A percentile compares a stretch with the other conserved stretches of the same genome.
Evolutionary conservation across 1,140 invertebrate genomes (phyloP).

Genomic region (Pentalonia nigronervosa): DNA sequence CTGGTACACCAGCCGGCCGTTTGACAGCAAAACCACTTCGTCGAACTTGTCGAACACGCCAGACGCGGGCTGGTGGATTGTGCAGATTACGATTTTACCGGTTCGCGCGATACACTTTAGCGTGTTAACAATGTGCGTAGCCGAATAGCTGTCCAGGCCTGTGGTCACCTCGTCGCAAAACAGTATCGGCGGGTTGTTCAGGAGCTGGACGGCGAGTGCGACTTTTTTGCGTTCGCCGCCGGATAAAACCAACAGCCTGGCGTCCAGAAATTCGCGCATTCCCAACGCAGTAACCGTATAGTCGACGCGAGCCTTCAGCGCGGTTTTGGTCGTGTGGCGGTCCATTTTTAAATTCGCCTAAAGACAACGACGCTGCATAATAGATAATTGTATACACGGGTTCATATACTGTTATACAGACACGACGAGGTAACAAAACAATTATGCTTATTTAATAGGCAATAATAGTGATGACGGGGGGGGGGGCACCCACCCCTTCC

Average conservation of each 20-base stretch:
- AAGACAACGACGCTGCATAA: background rate
- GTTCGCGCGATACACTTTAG: conserved; percentile 59
- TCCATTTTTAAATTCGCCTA: conserved; percentile 64
- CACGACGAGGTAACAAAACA: too few species aligned
- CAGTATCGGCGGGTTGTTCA: conserved; percentile 88
- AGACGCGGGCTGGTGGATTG: conserved; percentile 96
- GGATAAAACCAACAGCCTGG: conserved; percentile 80
- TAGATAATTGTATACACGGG: background rate
- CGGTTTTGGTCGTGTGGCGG: conserved; percentile 60
- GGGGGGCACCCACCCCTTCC: too few species aligned
- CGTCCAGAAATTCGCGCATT: conserved; percentile 78
- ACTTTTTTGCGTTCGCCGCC: conserved; percentile 93
- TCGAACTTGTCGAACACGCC: conserved; percentile 96
- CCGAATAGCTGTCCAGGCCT: conserved; percentile 61
- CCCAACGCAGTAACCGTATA: conserved; percentile 75
- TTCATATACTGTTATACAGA: too few species aligned
- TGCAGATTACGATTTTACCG: conserved; percentile 79
- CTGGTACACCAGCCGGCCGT: conserved; percentile 82
- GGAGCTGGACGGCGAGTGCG: conserved; percentile 77
- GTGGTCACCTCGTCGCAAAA: conserved; percentile 98
- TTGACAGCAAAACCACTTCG: conserved; percentile 75
- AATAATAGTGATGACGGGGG: too few species aligned
- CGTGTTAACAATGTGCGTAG: conserved; percentile 59
- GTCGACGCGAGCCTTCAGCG: conserved; percentile 63
- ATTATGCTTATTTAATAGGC: too few species aligned